Evolutionary conservation across 2,113 vertebrate species (phyloP).

Genomic region (Rhipidura dahli): DNA sequence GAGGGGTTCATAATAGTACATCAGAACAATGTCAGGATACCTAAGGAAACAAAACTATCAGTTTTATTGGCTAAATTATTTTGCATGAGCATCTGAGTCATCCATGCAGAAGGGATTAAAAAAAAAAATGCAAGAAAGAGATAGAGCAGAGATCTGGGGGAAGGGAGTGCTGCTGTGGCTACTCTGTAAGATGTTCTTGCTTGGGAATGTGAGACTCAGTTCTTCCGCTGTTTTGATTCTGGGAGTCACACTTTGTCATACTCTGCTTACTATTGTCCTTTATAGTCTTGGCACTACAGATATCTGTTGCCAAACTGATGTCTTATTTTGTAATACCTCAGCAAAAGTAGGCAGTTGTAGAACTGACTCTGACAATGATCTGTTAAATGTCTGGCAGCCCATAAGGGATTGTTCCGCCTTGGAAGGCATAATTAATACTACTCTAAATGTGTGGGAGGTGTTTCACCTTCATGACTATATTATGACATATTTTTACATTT

Average conservation of each 20-base stretch:
- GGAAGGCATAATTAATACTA: not conserved
- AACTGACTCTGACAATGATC: not conserved
- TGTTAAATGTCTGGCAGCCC: not conserved
- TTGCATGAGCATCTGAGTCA: not conserved
- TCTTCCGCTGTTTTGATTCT: not conserved
- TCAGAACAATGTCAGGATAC: not conserved
- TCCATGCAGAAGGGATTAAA: not conserved
- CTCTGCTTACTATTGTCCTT: not conserved
- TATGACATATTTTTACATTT: not conserved
- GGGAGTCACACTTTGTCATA: not conserved
- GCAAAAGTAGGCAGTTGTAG: not conserved
- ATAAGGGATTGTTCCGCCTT: not conserved
- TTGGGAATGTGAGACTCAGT: not conserved
- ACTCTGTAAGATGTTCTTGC: not conserved
- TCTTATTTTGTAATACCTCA: not conserved
- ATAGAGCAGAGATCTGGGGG: not conserved
- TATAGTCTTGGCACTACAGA: not conserved
- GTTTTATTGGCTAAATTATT: not conserved
- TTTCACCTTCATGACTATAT: not conserved
- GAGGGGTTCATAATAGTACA: not conserved
- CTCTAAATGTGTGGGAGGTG: not conserved
- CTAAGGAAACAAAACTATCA: not conserved
- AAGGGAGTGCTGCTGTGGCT: not conserved
- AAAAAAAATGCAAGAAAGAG: not conserved
- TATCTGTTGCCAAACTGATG: not conserved